phyloP scores from a whole-genome alignment of 2,113 vertebrate species.

The Acanthisitta chloris region DNA sequence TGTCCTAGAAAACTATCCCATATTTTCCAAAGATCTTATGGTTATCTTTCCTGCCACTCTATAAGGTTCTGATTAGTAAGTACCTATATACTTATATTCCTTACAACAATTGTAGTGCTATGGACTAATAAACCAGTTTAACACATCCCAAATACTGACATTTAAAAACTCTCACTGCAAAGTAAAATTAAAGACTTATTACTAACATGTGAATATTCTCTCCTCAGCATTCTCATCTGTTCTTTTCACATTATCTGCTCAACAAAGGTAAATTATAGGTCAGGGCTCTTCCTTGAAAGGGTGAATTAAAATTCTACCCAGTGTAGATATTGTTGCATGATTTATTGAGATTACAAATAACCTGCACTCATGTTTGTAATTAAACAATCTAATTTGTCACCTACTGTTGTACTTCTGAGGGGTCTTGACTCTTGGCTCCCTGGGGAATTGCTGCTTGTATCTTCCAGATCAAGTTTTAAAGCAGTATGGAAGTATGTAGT shows the following conservation, averaged over 20 bases:
- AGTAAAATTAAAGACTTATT: background rate
- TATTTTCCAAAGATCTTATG: background rate
- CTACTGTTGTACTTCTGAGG: background rate
- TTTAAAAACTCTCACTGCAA: background rate
- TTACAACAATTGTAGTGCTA: background rate
- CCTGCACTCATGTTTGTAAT: slow-evolving; percentile 25
- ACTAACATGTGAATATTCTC: background rate
- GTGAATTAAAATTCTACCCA: slow-evolving; percentile 12
- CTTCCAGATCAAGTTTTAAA: slow-evolving; percentile 14
- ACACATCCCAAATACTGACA: background rate
- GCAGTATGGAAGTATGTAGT: background rate
- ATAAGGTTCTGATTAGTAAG: background rate
- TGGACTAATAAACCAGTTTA: background rate
- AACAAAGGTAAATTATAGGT: background rate
- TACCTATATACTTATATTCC: background rate
- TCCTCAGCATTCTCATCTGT: background rate
- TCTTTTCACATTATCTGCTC: background rate
- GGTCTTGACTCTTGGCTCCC: background rate
- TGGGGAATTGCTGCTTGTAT: background rate
- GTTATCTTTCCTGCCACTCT: background rate
- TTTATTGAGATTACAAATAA: slow-evolving; percentile 39
- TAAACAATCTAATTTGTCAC: slow-evolving; percentile 14
- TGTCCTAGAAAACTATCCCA: background rate
- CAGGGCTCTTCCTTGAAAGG: background rate
- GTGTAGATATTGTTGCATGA: background rate